Evolutionary conservation across 2,888 invertebrate genomes (phyloP).

Genomic region (Kryphioiulus occultus): DNA sequence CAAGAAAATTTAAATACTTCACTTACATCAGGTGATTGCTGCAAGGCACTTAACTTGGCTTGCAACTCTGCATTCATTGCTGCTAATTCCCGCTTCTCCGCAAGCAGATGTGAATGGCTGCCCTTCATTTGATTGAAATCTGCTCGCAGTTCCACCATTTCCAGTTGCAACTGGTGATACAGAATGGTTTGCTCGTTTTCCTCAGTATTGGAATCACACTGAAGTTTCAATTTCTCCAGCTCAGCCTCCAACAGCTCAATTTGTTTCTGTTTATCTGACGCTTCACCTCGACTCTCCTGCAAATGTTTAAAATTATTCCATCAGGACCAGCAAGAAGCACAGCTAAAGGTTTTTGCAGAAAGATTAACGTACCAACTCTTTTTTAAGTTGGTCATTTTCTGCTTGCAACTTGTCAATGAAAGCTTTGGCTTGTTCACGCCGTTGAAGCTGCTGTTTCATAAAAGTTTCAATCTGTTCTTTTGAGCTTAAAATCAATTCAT

Average conservation of each 20-base stretch:
- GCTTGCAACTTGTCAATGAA: slow-evolving; percentile 18
- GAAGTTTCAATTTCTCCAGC: background rate
- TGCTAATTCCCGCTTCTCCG: slow-evolving; percentile 14
- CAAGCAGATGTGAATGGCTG: background rate
- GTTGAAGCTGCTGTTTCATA: slow-evolving; percentile 38
- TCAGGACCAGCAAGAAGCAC: background rate
- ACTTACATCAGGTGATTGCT: slow-evolving; percentile 14
- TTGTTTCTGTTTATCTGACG: background rate
- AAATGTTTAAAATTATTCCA: slow-evolving; percentile 8
- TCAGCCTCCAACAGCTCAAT: background rate
- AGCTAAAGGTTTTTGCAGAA: background rate
- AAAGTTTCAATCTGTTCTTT: slow-evolving; percentile 6
- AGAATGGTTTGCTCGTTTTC: slow-evolving; percentile 39
- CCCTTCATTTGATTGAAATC: slow-evolving; percentile 39
- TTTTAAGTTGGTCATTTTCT: slow-evolving; percentile 39
- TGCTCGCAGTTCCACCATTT: background rate
- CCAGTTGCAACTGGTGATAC: slow-evolving; percentile 39
- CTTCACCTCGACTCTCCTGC: background rate
- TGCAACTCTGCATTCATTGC: slow-evolving; percentile 46
- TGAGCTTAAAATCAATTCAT: slow-evolving; percentile 31
- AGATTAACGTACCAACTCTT: background rate
- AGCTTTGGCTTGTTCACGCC: slow-evolving; percentile 5
- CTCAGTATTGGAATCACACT: background rate
- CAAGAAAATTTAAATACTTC: background rate
- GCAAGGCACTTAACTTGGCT: background rate